Evolutionary conservation across 2,113 vertebrate species (phyloP).

Genomic region (Nycticebus coucang): DNA sequence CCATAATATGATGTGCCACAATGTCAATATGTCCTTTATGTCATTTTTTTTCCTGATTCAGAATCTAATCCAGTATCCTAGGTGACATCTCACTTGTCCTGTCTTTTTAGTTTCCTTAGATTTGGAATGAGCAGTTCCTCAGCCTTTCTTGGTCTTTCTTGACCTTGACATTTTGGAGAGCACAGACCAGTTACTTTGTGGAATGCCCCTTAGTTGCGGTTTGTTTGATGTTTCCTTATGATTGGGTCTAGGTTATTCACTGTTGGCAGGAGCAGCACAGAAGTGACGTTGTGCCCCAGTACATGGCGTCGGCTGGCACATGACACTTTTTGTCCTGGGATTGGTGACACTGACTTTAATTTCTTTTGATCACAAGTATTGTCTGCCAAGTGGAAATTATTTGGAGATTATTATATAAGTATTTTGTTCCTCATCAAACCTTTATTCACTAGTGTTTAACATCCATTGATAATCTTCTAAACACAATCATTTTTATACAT

Average conservation of each 20-base stretch:
- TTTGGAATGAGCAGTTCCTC: neutral
- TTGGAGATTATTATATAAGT: neutral
- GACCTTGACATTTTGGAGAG: neutral
- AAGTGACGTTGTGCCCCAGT: neutral
- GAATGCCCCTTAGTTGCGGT: neutral
- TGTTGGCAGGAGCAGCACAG: neutral
- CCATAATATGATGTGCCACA: neutral
- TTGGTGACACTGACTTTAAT: neutral
- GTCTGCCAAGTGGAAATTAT: neutral
- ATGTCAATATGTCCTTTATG: neutral
- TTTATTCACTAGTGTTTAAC: neutral
- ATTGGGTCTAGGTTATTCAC: neutral
- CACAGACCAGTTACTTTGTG: neutral
- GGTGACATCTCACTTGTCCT: neutral
- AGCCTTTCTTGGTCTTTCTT: neutral
- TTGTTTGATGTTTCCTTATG: neutral
- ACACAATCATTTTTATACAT: neutral
- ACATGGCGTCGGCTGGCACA: neutral
- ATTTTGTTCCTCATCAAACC: neutral
- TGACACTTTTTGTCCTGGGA: neutral
- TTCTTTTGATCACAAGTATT: neutral
- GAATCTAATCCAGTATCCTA: neutral
- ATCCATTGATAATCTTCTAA: neutral
- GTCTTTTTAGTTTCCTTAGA: neutral
- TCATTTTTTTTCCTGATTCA: neutral